These are phyloP conservation scores for Pipa parva DNA, from an alignment of 2,113 vertebrate genomes.

Conservation along the genomic window DNA sequence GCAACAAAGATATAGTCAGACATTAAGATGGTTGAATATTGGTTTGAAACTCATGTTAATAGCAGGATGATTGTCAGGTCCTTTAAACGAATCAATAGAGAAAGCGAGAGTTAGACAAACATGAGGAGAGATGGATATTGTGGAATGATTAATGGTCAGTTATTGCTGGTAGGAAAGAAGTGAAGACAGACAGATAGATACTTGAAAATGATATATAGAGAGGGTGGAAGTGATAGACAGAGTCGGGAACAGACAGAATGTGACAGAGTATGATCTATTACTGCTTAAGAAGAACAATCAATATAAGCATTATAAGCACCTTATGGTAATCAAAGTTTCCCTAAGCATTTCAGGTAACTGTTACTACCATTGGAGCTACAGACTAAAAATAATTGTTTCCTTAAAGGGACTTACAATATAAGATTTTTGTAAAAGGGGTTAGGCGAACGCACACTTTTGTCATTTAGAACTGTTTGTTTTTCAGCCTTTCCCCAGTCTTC, in stretches of 20 bases:
- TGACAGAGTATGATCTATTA: conserved; percentile 33
- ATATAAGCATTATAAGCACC: conserved; percentile 9
- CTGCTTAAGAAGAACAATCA: conserved; percentile 23
- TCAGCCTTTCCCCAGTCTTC: no score
- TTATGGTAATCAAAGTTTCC: not conserved
- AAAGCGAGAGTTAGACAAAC: conserved; percentile 28
- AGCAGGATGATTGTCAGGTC: conserved; percentile 28
- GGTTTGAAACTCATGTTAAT: conserved; percentile 31
- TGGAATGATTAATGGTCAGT: conserved; percentile 37
- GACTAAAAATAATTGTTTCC: no score
- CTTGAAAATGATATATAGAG: conserved; percentile 38
- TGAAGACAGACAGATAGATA: conserved; percentile 34
- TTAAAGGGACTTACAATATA: no score
- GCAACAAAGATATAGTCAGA: conserved; percentile 25
- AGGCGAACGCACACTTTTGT: no score
- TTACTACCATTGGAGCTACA: no score
- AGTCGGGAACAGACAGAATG: conserved; percentile 22
- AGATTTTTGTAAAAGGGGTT: no score
- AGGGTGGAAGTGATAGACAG: conserved; percentile 30
- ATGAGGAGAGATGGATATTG: conserved; percentile 20
- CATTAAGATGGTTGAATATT: conserved; percentile 25
- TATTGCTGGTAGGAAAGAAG: conserved; percentile 13
- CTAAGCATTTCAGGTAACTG: conserved; percentile 4
- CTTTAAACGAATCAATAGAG: conserved; percentile 25
- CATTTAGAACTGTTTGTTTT: no score